Evolutionary conservation across 2,888 invertebrate genomes (phyloP).

Genomic region (Troides oblongomaculatus): DNA sequence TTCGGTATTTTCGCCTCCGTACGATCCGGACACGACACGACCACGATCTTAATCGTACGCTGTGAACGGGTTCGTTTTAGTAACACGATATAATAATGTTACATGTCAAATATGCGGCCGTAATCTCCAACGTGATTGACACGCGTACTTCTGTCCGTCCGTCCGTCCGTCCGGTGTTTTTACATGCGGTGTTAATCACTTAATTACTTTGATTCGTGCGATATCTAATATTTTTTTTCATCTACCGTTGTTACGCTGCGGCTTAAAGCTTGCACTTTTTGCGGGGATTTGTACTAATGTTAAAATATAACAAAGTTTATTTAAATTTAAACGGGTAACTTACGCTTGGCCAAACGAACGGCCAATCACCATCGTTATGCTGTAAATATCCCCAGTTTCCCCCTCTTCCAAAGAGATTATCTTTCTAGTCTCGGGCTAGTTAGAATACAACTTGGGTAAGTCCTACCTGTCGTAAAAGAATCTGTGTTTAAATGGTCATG

Average conservation of each 20-base stretch:
- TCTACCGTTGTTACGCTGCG: slow-evolving; percentile 31
- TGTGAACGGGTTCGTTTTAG: slow-evolving; percentile 30
- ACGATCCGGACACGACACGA: slow-evolving; percentile 26
- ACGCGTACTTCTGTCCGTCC: slow-evolving; percentile 35
- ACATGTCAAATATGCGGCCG: slow-evolving; percentile 33
- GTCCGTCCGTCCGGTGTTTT: slow-evolving; percentile 28
- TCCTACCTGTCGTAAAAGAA: too few relatives aligned
- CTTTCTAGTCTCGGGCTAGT: too few relatives aligned
- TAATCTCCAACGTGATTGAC: slow-evolving; percentile 42
- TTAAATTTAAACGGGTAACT: not conserved
- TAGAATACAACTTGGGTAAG: too few relatives aligned
- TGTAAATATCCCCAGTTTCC: too few relatives aligned
- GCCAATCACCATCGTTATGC: not conserved
- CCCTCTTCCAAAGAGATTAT: too few relatives aligned
- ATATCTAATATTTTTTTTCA: slow-evolving; percentile 31
- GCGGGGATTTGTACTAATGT: not conserved
- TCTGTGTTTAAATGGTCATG: too few relatives aligned
- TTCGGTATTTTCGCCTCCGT: slow-evolving; percentile 3
- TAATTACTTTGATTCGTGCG: slow-evolving; percentile 40
- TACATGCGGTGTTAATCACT: slow-evolving; percentile 41
- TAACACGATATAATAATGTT: slow-evolving; percentile 34
- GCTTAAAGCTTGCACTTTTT: slow-evolving; percentile 16
- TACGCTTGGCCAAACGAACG: not conserved
- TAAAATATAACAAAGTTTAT: not conserved
- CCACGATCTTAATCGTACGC: slow-evolving; percentile 16